A percentile compares a stretch with the other conserved stretches of the same genome.
Evolutionary conservation across 2,113 vertebrate genomes (phyloP).

Genomic region (Phrynosoma blainvillii): DNA sequence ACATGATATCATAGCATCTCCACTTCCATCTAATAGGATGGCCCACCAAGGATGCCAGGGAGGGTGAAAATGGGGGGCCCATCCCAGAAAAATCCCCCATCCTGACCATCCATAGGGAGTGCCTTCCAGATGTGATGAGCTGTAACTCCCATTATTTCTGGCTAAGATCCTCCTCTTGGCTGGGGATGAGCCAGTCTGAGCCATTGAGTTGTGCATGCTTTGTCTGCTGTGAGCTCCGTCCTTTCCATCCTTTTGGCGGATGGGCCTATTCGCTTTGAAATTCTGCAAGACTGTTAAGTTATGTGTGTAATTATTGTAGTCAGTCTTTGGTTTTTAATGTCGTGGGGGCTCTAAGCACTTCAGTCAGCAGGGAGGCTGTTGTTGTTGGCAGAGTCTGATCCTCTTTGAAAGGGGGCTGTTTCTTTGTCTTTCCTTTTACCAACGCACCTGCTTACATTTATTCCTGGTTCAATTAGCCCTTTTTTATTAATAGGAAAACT

Average conservation of each 20-base stretch:
- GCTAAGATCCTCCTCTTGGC: too few relatives aligned
- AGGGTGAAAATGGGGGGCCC: too few relatives aligned
- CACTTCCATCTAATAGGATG: too few relatives aligned
- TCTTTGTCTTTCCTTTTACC: not conserved
- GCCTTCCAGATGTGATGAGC: too few relatives aligned
- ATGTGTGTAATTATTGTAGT: conserved; percentile 25
- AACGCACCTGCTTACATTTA: not conserved
- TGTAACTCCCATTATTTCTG: too few relatives aligned
- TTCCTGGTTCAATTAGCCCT: not conserved
- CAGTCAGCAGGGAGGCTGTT: not conserved
- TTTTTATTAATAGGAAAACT: fast-evolving
- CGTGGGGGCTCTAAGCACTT: fast-evolving
- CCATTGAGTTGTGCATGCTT: not conserved
- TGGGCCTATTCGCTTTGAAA: not conserved
- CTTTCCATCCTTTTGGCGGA: not conserved
- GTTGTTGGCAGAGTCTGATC: not conserved
- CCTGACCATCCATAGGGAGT: too few relatives aligned
- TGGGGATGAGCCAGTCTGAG: too few relatives aligned
- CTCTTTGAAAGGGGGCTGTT: not conserved
- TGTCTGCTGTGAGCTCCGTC: not conserved
- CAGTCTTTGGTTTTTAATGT: not conserved
- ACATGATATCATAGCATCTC: too few relatives aligned
- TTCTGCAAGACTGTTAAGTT: conserved; percentile 4
- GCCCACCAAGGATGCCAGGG: too few relatives aligned
- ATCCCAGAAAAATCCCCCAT: too few relatives aligned